phyloP scores from a whole-genome alignment of 2,797 vertebrate species.

The Sebastiscus albofasciatus region DNA sequence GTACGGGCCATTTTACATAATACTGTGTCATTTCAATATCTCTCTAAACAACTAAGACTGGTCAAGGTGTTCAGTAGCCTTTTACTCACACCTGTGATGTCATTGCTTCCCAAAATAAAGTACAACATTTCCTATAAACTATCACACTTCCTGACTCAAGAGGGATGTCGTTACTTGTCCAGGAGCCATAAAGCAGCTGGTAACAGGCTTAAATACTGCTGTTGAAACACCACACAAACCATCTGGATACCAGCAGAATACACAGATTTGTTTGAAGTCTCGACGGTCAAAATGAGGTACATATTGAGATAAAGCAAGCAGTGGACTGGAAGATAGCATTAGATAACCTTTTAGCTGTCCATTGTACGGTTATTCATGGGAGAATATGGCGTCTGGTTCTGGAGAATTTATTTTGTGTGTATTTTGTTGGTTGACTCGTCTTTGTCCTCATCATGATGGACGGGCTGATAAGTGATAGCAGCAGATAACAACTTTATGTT shows the following conservation, averaged over 20 bases:
- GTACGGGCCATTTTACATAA: background rate
- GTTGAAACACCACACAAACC: background rate
- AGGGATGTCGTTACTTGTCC: rapidly evolving
- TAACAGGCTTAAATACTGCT: background rate
- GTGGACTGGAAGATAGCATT: background rate
- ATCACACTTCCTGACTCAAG: background rate
- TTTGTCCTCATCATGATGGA: background rate
- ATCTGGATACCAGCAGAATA: background rate
- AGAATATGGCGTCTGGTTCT: background rate
- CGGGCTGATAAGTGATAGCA: background rate
- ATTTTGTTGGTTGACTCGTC: background rate
- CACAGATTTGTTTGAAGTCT: background rate
- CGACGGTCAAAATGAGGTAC: background rate
- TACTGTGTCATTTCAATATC: background rate
- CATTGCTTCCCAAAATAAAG: background rate
- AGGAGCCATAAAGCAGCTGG: background rate
- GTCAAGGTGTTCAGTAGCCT: background rate
- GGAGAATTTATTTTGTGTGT: background rate
- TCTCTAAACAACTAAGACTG: rapidly evolving
- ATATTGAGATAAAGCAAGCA: background rate
- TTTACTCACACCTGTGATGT: background rate
- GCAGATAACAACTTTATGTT: background rate
- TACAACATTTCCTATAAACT: background rate
- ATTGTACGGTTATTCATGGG: background rate
- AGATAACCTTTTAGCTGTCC: background rate